Percentiles rank a stretch among this genome's conserved stretches.
Evolutionary conservation across 2,797 vertebrate species (phyloP).

Genomic region (Cirrhinus mrigala): DNA sequence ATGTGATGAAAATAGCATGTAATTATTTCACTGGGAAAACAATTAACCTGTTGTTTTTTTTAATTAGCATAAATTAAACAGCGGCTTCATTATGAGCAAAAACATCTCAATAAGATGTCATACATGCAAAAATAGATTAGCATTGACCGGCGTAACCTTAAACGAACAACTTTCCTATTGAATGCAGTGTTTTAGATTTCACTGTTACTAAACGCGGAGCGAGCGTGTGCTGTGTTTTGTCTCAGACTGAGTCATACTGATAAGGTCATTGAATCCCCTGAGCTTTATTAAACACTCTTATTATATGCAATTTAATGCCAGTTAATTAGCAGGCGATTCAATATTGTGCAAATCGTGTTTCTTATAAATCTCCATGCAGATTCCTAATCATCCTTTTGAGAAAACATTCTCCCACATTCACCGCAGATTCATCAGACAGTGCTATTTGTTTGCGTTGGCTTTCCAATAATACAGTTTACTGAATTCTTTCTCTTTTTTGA

Average conservation of each 20-base stretch:
- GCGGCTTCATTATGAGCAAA: neutral
- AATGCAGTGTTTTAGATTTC: conserved; percentile 6
- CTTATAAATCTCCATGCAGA: neutral
- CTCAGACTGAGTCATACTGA: conserved; percentile 17
- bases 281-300: conserved; percentile 37
- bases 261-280: conserved; percentile 40
- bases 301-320: conserved; percentile 23
- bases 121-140: conserved; percentile 21
- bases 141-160: conserved; percentile 2
- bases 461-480: conserved; percentile 42
- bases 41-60: conserved; percentile 43
- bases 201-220: neutral
- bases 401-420: conserved; percentile 11
- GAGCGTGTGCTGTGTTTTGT: neutral
- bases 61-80: conserved; percentile 14
- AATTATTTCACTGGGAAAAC: conserved; percentile 29
- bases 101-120: neutral
- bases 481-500: conserved; percentile 4
- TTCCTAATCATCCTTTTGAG: conserved; percentile 1
- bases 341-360: neutral
- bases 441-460: conserved; percentile 37
- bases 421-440: conserved; percentile 13
- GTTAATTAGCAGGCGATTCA: conserved; percentile 41
- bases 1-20: neutral
- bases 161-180: conserved; percentile 16